phyloP scores from a whole-genome alignment of 2,113 vertebrate species.

The Trinectes maculatus region DNA sequence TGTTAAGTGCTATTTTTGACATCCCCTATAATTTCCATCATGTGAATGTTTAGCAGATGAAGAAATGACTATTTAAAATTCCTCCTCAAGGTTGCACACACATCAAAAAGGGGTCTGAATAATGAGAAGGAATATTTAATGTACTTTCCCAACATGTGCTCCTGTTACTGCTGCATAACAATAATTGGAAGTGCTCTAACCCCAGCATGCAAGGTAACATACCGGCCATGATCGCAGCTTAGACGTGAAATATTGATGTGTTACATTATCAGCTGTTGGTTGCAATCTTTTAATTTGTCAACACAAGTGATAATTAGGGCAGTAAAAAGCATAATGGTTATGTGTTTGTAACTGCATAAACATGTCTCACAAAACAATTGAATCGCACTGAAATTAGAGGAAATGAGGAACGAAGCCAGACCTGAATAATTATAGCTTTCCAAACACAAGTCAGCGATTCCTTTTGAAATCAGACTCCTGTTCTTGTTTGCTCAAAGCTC shows the following conservation, averaged over 20 bases:
- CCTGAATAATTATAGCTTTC: constrained; percentile 33
- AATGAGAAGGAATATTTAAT: constrained; percentile 20
- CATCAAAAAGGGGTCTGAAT: background rate
- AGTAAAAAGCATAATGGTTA: background rate
- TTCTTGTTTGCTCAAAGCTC: constrained; percentile 25
- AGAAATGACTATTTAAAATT: constrained; percentile 11
- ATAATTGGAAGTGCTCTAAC: constrained; percentile 29
- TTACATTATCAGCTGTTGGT: constrained; percentile 4
- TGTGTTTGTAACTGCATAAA: constrained; percentile 18
- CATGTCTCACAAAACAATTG: constrained; percentile 26
- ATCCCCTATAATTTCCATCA: background rate
- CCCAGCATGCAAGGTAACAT: constrained; percentile 26
- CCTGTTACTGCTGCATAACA: constrained; percentile 22
- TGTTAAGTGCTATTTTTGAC: constrained; percentile 5
- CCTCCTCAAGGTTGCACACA: background rate
- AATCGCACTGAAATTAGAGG: constrained; percentile 16
- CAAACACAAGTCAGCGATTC: constrained; percentile 43
- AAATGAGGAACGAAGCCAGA: constrained; percentile 16
- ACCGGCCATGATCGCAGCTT: constrained; percentile 38
- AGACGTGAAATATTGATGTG: constrained; percentile 41
- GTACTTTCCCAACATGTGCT: constrained; percentile 13
- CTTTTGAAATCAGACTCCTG: constrained; percentile 48
- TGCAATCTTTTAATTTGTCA: constrained; percentile 37
- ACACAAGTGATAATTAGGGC: constrained; percentile 17
- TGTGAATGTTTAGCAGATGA: no score